phyloP scores from a whole-genome alignment of 1,140 invertebrate species.

The Zelostemma sp. region DNA sequence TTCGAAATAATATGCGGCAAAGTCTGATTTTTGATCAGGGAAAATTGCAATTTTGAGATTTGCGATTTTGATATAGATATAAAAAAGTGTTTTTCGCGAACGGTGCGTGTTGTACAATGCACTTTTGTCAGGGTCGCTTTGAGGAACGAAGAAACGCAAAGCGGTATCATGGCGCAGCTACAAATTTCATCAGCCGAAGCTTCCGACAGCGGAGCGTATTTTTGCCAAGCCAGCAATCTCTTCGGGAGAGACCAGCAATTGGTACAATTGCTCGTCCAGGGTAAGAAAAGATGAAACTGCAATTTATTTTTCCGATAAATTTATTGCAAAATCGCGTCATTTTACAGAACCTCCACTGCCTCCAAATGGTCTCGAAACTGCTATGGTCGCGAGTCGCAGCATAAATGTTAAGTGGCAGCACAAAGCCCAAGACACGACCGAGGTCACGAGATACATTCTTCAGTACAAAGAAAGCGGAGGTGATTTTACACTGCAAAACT shows the following conservation, averaged over 20 bases:
- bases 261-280: slow-evolving; percentile 85
- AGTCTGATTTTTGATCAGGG: too few species aligned
- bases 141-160: slow-evolving; percentile 78
- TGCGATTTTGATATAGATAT: too few species aligned
- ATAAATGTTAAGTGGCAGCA: slow-evolving; percentile 84
- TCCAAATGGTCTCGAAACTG: slow-evolving; percentile 77
- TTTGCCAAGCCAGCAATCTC: slow-evolving; percentile 85
- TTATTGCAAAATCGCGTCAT: slow-evolving; percentile 10
- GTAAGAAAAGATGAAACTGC: slow-evolving; percentile 58
- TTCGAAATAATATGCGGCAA: too few species aligned
- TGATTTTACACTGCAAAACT: slow-evolving; percentile 35
- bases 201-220: slow-evolving; percentile 84
- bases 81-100: too few species aligned
- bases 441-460: slow-evolving; percentile 82
- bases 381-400: slow-evolving; percentile 78
- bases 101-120: too few species aligned
- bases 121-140: slow-evolving; percentile 71
- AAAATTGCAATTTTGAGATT: too few species aligned
- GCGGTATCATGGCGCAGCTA: slow-evolving; percentile 79
- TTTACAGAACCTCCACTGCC: slow-evolving; percentile 78
- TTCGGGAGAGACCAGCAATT: slow-evolving; percentile 87
- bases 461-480: slow-evolving; percentile 77
- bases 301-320: not conserved
- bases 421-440: slow-evolving; percentile 75
- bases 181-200: slow-evolving; percentile 80